phyloP scores from a whole-genome alignment of 1,140 invertebrate genomes.

The Himalopsyche phryganea region DNA sequence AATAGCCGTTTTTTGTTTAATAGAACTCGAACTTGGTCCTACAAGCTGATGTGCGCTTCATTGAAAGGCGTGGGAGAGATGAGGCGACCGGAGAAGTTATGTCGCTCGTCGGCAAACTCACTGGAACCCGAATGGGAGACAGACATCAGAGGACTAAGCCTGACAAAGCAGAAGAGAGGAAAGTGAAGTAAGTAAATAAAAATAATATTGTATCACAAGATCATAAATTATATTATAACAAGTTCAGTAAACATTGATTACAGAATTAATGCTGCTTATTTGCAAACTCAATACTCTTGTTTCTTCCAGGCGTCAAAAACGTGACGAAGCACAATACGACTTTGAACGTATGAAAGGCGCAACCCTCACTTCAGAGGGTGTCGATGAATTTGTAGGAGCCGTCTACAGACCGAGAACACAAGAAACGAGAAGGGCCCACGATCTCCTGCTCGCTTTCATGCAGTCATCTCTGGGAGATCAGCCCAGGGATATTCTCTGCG shows the following conservation, averaged over 20 bases:
- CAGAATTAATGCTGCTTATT: too few relatives aligned
- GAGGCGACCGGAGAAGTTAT: constrained; percentile 99
- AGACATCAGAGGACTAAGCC: constrained; percentile 84
- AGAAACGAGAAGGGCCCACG: constrained; percentile 96
- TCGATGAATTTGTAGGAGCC: constrained; percentile 74
- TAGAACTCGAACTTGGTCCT: constrained; percentile 99
- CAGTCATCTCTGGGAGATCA: constrained; percentile 97
- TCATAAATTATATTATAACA: too few relatives aligned
- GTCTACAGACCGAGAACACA: constrained; percentile 95
- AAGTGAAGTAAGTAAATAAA: constrained; percentile 73
- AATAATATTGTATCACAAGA: too few relatives aligned
- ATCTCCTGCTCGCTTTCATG: constrained; percentile 92
- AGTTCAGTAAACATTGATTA: too few relatives aligned
- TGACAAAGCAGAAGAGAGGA: constrained; percentile 84
- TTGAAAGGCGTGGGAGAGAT: constrained; percentile 94
- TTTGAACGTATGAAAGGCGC: constrained; percentile 86
- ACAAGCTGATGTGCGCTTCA: constrained; percentile 97
- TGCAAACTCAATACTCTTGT: too few relatives aligned
- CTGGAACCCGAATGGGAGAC: constrained; percentile 95
- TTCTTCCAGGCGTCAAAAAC: constrained; percentile 68
- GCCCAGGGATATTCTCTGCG: constrained; percentile 93
- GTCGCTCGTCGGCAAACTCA: constrained; percentile 87
- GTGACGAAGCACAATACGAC: constrained; percentile 90
- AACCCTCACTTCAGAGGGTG: constrained; percentile 81
- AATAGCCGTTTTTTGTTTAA: too few relatives aligned